phyloP scores from a whole-genome alignment of 2,797 vertebrate species.

The Onychomys torridus region DNA sequence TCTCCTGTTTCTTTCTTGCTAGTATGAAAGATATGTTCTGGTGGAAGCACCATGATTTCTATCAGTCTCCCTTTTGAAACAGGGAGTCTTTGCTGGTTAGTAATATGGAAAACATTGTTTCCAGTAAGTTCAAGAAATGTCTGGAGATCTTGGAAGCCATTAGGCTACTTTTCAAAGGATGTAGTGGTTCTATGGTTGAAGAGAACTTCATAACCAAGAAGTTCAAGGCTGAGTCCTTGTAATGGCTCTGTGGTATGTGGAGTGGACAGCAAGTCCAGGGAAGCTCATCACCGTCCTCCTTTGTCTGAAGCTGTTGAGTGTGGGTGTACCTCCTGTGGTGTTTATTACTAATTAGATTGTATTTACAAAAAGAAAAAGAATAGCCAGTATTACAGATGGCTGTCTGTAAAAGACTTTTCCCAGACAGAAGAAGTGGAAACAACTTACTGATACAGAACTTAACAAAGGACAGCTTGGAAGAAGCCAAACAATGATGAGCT shows the following conservation, averaged over 20 bases:
- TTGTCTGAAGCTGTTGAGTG: neutral
- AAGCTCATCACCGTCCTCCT: neutral
- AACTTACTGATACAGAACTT: conserved; percentile 68
- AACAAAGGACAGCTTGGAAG: conserved; percentile 73
- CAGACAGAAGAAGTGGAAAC: conserved; percentile 65
- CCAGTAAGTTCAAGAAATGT: neutral
- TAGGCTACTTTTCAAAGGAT: neutral
- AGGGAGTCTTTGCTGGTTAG: neutral
- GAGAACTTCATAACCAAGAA: neutral
- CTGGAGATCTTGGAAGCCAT: neutral
- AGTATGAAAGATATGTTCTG: conserved; percentile 10
- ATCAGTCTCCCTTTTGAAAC: neutral
- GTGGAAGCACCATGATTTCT: neutral
- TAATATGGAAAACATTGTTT: neutral
- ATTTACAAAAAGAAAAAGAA: conserved; percentile 37
- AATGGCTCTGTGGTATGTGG: neutral
- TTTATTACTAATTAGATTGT: conserved; percentile 64
- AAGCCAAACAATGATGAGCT: conserved; percentile 69
- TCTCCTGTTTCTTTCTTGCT: neutral
- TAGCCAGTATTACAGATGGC: conserved; percentile 53
- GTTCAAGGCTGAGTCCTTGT: neutral
- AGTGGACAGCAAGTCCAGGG: neutral
- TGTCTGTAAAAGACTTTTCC: conserved; percentile 74
- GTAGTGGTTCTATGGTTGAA: neutral
- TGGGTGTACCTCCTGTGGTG: neutral